These are phyloP conservation scores for Brachionichthys hirsutus DNA, from an alignment of 2,113 vertebrate species.

Conservation along the genomic window DNA sequence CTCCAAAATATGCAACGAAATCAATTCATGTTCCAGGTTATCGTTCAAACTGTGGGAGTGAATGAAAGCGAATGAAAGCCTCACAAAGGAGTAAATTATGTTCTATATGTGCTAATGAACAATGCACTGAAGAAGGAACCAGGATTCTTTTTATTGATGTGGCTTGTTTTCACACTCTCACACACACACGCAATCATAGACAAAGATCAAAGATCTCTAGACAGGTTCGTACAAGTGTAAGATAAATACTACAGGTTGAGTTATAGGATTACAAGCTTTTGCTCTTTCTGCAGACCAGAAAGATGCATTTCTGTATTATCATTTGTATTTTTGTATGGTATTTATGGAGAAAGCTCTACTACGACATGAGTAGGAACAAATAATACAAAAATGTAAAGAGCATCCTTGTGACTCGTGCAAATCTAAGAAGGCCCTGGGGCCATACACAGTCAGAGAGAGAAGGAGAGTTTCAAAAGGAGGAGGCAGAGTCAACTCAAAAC, in stretches of 20 bases:
- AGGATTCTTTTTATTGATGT: not conserved
- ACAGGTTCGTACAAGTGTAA: not conserved
- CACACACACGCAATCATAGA: not conserved
- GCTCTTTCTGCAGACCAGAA: not conserved
- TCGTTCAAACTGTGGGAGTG: not conserved
- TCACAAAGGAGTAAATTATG: not conserved
- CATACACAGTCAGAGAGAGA: not conserved
- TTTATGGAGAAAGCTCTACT: not conserved
- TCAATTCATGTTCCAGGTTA: not conserved
- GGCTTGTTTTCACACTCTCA: conserved; percentile 3
- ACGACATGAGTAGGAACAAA: conserved; percentile 12
- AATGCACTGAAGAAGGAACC: not conserved
- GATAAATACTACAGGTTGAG: not conserved
- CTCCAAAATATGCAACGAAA: conserved; percentile 11
- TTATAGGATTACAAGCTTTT: conserved; percentile 2
- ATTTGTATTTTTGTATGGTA: not conserved
- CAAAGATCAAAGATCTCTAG: not conserved
- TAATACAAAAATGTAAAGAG: conserved; percentile 28
- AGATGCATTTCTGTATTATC: not conserved
- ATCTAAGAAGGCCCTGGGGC: conserved; percentile 6
- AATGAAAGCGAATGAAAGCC: not conserved
- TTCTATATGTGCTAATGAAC: conserved; percentile 2
- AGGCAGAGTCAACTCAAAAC: conserved; percentile 50
- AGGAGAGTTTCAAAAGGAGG: conserved; percentile 3
- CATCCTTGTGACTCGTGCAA: not conserved